Percentiles rank a stretch among this genome's conserved stretches.
These are phyloP conservation scores for Peromyscus aztecus DNA, from an alignment of 2,797 vertebrate genomes.

Conservation along the genomic window DNA sequence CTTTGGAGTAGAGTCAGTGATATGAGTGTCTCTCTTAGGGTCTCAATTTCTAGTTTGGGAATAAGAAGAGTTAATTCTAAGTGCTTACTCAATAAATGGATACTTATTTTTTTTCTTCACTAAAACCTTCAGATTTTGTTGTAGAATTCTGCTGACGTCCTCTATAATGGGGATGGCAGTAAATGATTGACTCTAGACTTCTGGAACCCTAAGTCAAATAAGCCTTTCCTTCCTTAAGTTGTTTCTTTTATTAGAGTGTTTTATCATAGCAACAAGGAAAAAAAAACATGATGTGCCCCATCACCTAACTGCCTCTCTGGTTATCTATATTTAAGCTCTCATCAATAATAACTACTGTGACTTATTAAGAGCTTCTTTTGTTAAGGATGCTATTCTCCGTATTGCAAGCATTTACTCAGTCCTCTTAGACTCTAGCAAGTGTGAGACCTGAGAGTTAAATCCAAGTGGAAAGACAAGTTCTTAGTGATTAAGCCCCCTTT, in stretches of 20 bases:
- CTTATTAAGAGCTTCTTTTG: constrained; percentile 46
- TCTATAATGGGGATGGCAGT: no score
- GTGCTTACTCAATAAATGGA: background rate
- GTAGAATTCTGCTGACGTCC: background rate
- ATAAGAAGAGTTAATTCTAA: background rate
- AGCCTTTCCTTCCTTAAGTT: background rate
- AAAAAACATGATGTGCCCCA: background rate
- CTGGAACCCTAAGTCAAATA: no score
- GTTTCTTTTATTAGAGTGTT: background rate
- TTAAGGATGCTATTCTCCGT: background rate
- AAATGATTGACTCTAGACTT: background rate
- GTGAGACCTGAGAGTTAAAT: background rate
- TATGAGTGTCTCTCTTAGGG: background rate
- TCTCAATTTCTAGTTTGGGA: background rate
- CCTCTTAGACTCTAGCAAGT: constrained; percentile 19
- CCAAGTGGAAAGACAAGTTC: no score
- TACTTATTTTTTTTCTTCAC: background rate
- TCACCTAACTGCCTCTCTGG: background rate
- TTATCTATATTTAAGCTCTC: constrained; percentile 21
- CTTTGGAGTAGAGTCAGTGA: background rate
- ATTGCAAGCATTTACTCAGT: constrained; percentile 39
- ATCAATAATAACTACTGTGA: constrained; percentile 41
- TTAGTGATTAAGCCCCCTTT: no score
- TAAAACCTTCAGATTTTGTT: background rate
- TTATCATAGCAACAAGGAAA: no score